Evolutionary conservation across 2,888 invertebrate genomes (phyloP).

Genomic region (Cyclophora albipunctata): DNA sequence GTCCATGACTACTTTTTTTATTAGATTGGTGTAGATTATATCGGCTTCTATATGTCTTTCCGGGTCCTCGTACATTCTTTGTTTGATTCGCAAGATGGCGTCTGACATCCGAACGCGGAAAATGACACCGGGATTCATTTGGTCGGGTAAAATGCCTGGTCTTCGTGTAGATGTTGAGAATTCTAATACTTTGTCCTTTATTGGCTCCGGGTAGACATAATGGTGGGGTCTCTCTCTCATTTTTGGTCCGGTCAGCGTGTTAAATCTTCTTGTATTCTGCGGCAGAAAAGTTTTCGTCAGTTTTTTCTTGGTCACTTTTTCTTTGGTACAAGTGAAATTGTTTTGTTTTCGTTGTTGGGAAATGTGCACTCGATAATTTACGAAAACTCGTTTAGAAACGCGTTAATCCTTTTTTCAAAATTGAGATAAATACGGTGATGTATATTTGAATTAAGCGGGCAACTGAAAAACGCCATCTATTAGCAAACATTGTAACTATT

Average conservation of each 20-base stretch:
- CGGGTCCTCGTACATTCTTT: slow-evolving; percentile 66
- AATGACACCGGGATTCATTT: slow-evolving; percentile 66
- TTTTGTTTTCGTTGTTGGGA: not conserved
- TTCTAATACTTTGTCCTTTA: slow-evolving; percentile 56
- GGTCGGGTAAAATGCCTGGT: slow-evolving; percentile 58
- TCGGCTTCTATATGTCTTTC: slow-evolving; percentile 65
- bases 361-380: not conserved
- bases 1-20: slow-evolving; percentile 65
- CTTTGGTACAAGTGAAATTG: not conserved
- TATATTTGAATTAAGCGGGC: not conserved
- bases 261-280: slow-evolving; percentile 48
- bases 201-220: slow-evolving; percentile 61
- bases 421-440: not conserved
- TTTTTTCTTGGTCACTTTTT: slow-evolving; percentile 5
- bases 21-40: slow-evolving; percentile 64
- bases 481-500: no score
- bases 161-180: slow-evolving; percentile 52
- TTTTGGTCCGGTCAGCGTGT: slow-evolving; percentile 49
- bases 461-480: not conserved
- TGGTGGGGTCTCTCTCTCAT: slow-evolving; percentile 59
- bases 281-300: slow-evolving; percentile 37
- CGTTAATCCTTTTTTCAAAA: not conserved
- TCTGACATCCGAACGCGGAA: slow-evolving; percentile 67
- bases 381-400: not conserved
- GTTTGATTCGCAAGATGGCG: slow-evolving; percentile 61